phyloP scores from a whole-genome alignment of 2,888 invertebrate species.

The Metellina segmentata region DNA sequence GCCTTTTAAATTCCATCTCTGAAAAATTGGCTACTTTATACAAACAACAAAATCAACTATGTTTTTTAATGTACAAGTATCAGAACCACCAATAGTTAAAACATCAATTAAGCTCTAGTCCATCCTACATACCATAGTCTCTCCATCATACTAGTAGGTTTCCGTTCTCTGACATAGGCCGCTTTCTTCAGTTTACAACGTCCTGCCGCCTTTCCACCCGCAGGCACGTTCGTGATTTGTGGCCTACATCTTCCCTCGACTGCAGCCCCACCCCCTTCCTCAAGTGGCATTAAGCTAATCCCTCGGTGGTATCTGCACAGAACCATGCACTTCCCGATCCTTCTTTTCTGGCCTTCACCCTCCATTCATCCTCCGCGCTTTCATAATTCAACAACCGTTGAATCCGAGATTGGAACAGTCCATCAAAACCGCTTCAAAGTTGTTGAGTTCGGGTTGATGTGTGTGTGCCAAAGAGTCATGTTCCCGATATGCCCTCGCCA shows the following conservation, averaged over 20 bases:
- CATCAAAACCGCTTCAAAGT: slow-evolving; percentile 62
- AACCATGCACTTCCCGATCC: slow-evolving; percentile 4
- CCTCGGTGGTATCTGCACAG: slow-evolving; percentile 46
- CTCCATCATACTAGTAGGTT: too few species aligned
- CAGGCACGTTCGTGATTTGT: slow-evolving; percentile 51
- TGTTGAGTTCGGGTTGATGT: slow-evolving; percentile 55
- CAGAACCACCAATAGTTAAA: too few species aligned
- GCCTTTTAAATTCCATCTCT: too few species aligned
- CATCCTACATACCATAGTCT: too few species aligned
- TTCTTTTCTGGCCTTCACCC: slow-evolving; percentile 10
- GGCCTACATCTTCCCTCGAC: slow-evolving; percentile 1
- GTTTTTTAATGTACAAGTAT: too few species aligned
- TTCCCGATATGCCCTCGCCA: neutral
- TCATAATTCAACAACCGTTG: slow-evolving; percentile 71
- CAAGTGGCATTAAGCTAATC: slow-evolving; percentile 71
- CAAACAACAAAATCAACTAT: too few species aligned
- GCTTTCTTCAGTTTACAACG: neutral
- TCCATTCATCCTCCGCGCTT: slow-evolving; percentile 61
- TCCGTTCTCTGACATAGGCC: neutral
- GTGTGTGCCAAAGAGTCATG: slow-evolving; percentile 23
- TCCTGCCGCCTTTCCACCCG: neutral
- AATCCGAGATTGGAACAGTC: slow-evolving; percentile 60
- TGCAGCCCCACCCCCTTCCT: slow-evolving; percentile 4
- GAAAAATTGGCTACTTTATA: too few species aligned
- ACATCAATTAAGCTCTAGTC: too few species aligned